These are phyloP conservation scores for Patella ulyssiponensis DNA, from an alignment of 2,888 invertebrate genomes.

Conservation along the genomic window DNA sequence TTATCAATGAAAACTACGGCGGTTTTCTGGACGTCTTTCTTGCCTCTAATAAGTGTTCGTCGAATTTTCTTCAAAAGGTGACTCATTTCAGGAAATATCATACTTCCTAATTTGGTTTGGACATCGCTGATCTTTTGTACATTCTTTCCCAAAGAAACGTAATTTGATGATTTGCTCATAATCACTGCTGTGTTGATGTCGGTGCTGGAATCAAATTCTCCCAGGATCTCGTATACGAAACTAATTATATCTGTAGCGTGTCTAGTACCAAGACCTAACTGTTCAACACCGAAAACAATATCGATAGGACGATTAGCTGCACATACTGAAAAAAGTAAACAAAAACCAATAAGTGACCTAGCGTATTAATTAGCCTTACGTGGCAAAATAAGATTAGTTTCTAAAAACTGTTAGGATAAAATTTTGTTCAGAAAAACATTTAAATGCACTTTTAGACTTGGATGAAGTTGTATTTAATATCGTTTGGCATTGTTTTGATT, in stretches of 20 bases:
- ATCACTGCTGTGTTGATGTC: constrained; percentile 28
- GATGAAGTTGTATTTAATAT: too few relatives aligned
- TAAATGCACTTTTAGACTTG: too few relatives aligned
- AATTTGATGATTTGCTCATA: constrained; percentile 10
- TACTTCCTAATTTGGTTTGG: constrained; percentile 9
- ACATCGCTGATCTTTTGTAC: background rate
- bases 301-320: constrained; percentile 26
- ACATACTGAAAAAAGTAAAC: constrained; percentile 24
- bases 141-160: background rate
- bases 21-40: constrained; percentile 26
- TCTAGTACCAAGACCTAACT: constrained; percentile 26
- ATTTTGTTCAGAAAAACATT: too few relatives aligned
- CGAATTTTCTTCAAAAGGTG: constrained; percentile 25
- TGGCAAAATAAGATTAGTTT: too few relatives aligned
- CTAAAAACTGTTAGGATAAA: too few relatives aligned
- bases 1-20: constrained; percentile 32
- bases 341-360: background rate
- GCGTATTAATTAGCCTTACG: too few relatives aligned
- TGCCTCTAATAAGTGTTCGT: constrained; percentile 5
- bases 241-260: constrained; percentile 19
- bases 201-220: constrained; percentile 24
- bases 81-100: constrained; percentile 29
- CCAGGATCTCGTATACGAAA: constrained; percentile 27
- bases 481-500: too few relatives aligned
- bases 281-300: constrained; percentile 32